These are phyloP conservation scores for Ethmia dodecea DNA, from an alignment of 2,888 invertebrate species.

Conservation along the genomic window DNA sequence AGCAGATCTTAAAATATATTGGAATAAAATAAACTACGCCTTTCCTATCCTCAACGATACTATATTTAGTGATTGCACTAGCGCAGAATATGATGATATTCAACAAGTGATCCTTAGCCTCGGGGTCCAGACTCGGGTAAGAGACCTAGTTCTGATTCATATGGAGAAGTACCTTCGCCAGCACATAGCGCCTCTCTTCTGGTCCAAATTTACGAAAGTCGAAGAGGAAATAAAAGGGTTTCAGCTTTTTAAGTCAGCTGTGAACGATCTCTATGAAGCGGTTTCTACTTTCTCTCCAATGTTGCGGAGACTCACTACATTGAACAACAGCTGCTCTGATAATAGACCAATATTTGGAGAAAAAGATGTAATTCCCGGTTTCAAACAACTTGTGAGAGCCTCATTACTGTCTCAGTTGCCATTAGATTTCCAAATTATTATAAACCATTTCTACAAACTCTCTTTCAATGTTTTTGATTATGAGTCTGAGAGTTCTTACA, in stretches of 20 bases:
- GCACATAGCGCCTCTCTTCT: constrained; percentile 80
- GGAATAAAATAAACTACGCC: constrained; percentile 66
- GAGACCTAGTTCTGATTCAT: constrained; percentile 56
- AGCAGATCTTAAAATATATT: constrained; percentile 54
- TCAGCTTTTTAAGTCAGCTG: constrained; percentile 81
- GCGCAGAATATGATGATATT: constrained; percentile 57
- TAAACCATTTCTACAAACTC: constrained; percentile 86
- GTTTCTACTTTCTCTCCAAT: constrained; percentile 74
- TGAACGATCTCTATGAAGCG: constrained; percentile 79
- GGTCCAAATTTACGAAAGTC: constrained; percentile 78
- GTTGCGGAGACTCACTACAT: constrained; percentile 71
- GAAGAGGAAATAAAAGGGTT: constrained; percentile 78
- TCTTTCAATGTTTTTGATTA: constrained; percentile 85
- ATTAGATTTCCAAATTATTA: constrained; percentile 81
- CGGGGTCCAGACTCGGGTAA: constrained; percentile 56
- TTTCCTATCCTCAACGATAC: constrained; percentile 65
- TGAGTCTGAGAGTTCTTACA: constrained; percentile 68
- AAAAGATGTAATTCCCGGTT: constrained; percentile 70
- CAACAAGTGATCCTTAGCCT: constrained; percentile 54
- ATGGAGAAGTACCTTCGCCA: constrained; percentile 80
- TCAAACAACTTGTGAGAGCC: constrained; percentile 81
- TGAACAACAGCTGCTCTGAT: constrained; percentile 64
- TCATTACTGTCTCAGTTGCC: constrained; percentile 84
- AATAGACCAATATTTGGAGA: constrained; percentile 73
- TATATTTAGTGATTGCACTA: constrained; percentile 51